Conservation (phyloP, 1,140 invertebrate species). For the Globodera rostochiensis region DNA sequence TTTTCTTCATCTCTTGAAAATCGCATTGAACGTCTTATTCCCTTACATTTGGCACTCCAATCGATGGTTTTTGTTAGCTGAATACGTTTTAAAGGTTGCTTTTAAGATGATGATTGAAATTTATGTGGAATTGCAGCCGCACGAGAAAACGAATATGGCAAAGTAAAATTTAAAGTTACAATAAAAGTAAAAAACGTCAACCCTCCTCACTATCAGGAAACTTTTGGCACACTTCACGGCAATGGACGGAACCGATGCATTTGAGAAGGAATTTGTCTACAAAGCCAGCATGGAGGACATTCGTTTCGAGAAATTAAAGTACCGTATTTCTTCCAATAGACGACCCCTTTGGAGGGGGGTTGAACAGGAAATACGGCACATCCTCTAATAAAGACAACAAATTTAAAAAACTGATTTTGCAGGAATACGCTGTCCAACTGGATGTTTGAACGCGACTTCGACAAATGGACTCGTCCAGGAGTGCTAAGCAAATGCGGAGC, state of each 20-base stretch:
- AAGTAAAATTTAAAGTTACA: conserved; percentile 20
- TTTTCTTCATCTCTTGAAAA: conserved; percentile 12
- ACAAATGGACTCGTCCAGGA: not conserved
- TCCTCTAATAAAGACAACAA: too few species aligned
- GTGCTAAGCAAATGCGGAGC: not conserved
- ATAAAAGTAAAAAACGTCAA: too few species aligned
- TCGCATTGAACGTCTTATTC: conserved; percentile 36
- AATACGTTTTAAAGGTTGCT: not conserved
- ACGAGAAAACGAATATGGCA: conserved; percentile 34
- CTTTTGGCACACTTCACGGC: conserved; percentile 36
- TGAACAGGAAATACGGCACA: too few species aligned
- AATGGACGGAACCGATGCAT: conserved; percentile 19
- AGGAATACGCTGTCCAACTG: conserved; percentile 7
- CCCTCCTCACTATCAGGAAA: not conserved
- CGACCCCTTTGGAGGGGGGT: too few species aligned
- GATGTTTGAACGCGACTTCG: conserved; percentile 5
- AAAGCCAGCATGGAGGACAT: conserved; percentile 38
- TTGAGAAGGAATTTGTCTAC: conserved; percentile 32
- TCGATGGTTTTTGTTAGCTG: conserved; percentile 17
- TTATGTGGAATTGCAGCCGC: conserved; percentile 28
- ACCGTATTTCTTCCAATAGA: not conserved
- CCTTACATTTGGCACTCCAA: conserved; percentile 39
- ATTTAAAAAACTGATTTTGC: not conserved
- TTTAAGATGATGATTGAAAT: conserved; percentile 31
- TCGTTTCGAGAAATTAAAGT: conserved; percentile 34